Base-by-base conservation (phyloP, 2,888 invertebrate genomes). In the Noctua comes region DNA sequence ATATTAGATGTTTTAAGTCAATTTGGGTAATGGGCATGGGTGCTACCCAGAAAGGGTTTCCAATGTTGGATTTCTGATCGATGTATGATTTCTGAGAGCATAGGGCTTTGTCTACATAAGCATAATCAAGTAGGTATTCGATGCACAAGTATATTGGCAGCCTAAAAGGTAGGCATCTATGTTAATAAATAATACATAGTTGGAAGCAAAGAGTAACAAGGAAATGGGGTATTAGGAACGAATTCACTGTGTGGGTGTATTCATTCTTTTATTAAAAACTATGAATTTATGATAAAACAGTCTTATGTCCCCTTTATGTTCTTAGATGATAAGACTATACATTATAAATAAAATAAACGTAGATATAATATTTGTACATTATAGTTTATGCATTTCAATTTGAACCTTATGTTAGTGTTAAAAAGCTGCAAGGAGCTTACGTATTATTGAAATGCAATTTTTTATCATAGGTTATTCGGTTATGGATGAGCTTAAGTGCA, bases 361-460 rank as follows among this genome's bases (percentile, higher is more conserved):
- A 80, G 70, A 75, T 68, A 57, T 71, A 84, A 80, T 71, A 74
- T 70, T 70, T 71, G 31, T 74, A 80, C 40, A 80, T 84, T 73
- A 69, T 48, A 68, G 72, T 36, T 57, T 36, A 43, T n/a, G 51
- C 43, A 72, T 64, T 71, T 36, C 16, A 85, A 71, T 74, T 81
- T 75, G 57, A 64, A 80, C 75, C 27, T 27, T 73, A 73, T 62
- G 10, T 8, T 16, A 6, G 5, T 54, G 36, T 31, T 2, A 48
- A 40, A 64, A 13, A 73, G 48, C 68, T 76, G 54, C 24, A 65
- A 72, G 40, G 18, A 31, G 79, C 66, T 62, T 69, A 5, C 46
- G 24, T 31, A 62, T 27, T 36, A 65, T 40, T 21, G 57, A 75
- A 80, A 68, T 68, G 48, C 68, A 81, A n/a, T 64, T 16, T 51